phyloP scores from a whole-genome alignment of 1,140 invertebrate species.

The Drosophila saltans region DNA sequence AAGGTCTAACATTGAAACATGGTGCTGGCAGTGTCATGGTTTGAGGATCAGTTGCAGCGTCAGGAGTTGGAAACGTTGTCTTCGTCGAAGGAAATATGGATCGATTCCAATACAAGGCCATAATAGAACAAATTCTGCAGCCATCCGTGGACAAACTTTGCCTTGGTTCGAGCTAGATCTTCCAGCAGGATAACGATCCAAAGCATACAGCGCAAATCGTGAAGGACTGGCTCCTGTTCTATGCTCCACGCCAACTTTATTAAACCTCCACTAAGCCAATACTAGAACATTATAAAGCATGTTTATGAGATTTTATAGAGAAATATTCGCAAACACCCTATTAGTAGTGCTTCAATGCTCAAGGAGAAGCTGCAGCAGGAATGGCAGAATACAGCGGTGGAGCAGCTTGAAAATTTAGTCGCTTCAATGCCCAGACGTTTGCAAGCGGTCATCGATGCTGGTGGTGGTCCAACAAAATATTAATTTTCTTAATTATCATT shows the following conservation, averaged over 20 bases:
- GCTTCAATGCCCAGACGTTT: slow-evolving; percentile 37
- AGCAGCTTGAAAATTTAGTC: slow-evolving; percentile 15
- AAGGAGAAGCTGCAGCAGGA: neutral
- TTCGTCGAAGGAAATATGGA: no score
- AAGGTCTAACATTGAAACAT: no score
- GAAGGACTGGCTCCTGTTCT: slow-evolving; percentile 14
- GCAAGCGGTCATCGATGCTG: no score
- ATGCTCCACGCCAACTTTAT: slow-evolving; percentile 3
- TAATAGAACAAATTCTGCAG: neutral
- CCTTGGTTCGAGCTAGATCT: slow-evolving; percentile 14
- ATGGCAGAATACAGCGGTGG: neutral
- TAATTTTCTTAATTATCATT: slow-evolving; percentile 13
- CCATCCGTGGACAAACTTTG: slow-evolving; percentile 21
- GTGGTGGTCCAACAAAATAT: slow-evolving; percentile 19
- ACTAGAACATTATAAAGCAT: slow-evolving; percentile 18
- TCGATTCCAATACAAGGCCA: no score
- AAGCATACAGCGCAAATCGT: slow-evolving; percentile 7
- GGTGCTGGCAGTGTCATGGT: neutral
- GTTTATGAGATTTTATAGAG: slow-evolving; percentile 13
- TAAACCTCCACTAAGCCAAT: slow-evolving; percentile 28
- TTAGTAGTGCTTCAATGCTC: slow-evolving; percentile 6
- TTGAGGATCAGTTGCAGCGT: slow-evolving; percentile 15
- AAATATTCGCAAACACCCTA: slow-evolving; percentile 16
- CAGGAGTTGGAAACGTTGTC: no score
- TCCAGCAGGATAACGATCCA: neutral